Base-by-base conservation (phyloP, 2,797 vertebrate species). In the Ambastaia sidthimunki region DNA sequence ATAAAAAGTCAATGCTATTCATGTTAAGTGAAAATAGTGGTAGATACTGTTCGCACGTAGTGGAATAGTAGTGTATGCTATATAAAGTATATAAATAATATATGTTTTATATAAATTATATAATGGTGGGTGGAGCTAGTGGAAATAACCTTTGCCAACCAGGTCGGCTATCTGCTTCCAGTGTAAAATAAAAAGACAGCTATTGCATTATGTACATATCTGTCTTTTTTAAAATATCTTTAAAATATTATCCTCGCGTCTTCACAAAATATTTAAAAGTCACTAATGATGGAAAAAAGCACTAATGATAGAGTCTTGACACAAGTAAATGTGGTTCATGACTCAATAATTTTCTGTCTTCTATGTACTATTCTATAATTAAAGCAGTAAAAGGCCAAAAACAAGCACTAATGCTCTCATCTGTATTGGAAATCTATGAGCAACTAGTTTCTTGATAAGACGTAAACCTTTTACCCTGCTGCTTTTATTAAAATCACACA, bases 351-450 rank as follows among this genome's bases (percentile, higher is more conserved):
- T 50, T 50, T 18, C 48, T 50, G 23, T 28, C 2, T 1, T 34
- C 28, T 34, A 6, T 37, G 0, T 3, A 12, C 4, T 19, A 12
- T n/a, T 65, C 2, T 65, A 11, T 63, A 3, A 37, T 19, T 16
- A 65, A 37, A 37, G 31, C 1, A n/a, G 50, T 31, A 73, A 73
- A 74, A 70, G 55, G 77, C 41, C 34, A 59, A 34, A 57, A 77
- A 31, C 41, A 4, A 60, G 55, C 37, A 63, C 25, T 44, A 12
- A 37, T 47, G 7, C 18, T 52, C 78, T 83, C 34, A 76, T 83
- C 81, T 78, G 77, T 63, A 81, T 44, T 75, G 81, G 44, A 80
- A 81, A 80, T 73, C 71, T 78, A 37, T 59, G 47, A 71, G 34
- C 12, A 66, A 76, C 48, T 21, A 63, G 52, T 78, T 76, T 66